These are phyloP conservation scores for Galago senegalensis DNA, from an alignment of 2,797 vertebrate species.

Conservation along the genomic window DNA sequence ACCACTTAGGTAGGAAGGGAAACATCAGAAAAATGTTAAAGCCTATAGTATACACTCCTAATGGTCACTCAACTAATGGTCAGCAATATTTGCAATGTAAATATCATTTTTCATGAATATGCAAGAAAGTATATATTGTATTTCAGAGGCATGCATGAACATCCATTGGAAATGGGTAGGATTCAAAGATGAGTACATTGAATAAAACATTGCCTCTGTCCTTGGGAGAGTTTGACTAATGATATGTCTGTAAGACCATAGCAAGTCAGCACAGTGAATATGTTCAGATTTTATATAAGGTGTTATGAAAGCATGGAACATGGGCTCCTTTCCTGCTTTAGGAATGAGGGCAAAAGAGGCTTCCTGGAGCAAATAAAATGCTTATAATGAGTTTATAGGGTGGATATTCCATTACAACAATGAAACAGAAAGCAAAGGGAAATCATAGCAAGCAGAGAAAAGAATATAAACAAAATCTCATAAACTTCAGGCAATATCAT, in stretches of 20 bases:
- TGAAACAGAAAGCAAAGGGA: neutral
- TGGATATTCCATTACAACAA: neutral
- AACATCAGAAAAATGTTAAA: neutral
- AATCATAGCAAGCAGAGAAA: constrained; percentile 1
- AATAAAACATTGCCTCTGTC: neutral
- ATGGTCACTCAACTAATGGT: neutral
- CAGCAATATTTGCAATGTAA: neutral
- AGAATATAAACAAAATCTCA: neutral
- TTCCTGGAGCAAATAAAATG: neutral
- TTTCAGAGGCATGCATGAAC: neutral
- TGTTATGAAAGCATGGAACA: neutral
- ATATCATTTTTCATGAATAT: neutral
- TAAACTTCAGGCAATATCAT: neutral
- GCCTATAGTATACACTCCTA: too few species aligned
- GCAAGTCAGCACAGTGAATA: neutral
- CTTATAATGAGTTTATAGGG: neutral
- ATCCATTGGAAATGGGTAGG: neutral
- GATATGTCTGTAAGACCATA: neutral
- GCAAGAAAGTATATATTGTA: neutral
- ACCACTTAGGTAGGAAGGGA: neutral
- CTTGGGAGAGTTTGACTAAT: neutral
- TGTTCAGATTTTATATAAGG: neutral
- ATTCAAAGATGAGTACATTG: neutral
- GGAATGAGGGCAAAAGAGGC: neutral
- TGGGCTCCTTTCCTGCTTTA: neutral